These are phyloP conservation scores for Sander lucioperca DNA, from an alignment of 2,113 vertebrate species.

Conservation along the genomic window DNA sequence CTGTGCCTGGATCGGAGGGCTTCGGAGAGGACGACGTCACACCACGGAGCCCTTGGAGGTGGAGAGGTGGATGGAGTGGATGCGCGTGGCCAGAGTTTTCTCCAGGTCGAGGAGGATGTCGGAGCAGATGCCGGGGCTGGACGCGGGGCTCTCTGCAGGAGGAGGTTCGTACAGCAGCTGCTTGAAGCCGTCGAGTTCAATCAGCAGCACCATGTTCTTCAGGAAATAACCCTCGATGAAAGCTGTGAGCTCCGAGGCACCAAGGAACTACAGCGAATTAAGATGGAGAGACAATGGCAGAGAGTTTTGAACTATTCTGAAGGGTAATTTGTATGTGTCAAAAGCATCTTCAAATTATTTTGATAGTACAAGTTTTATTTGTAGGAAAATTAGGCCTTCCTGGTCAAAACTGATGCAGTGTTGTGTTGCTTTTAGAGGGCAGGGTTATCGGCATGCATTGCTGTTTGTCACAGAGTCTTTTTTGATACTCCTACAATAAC, in stretches of 20 bases:
- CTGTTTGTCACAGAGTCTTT: too few species aligned
- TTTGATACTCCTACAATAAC: too few species aligned
- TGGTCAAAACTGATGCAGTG: too few species aligned
- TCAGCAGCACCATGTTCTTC: constrained; percentile 88
- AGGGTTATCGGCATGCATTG: too few species aligned
- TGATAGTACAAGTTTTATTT: too few species aligned
- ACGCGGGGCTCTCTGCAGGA: constrained; percentile 85
- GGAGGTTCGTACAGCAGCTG: constrained; percentile 93
- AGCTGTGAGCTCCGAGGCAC: constrained; percentile 81
- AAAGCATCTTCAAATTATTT: too few species aligned
- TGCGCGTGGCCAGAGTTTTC: constrained; percentile 94
- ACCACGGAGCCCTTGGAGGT: constrained; percentile 98
- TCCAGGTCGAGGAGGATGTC: constrained; percentile 95
- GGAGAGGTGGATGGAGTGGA: constrained; percentile 98
- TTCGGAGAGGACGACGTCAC: constrained; percentile 70
- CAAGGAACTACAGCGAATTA: constrained; percentile 74
- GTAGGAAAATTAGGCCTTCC: too few species aligned
- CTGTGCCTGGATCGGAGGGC: constrained; percentile 31
- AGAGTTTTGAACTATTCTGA: not conserved
- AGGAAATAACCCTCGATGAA: constrained; percentile 88
- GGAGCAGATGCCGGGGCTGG: constrained; percentile 71
- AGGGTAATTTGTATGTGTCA: not conserved
- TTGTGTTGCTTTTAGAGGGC: too few species aligned
- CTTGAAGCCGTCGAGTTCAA: constrained; percentile 93
- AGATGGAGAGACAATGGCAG: not conserved